Evolutionary conservation across 2,888 invertebrate genomes (phyloP).

Genomic region (Bunonema sp.): DNA sequence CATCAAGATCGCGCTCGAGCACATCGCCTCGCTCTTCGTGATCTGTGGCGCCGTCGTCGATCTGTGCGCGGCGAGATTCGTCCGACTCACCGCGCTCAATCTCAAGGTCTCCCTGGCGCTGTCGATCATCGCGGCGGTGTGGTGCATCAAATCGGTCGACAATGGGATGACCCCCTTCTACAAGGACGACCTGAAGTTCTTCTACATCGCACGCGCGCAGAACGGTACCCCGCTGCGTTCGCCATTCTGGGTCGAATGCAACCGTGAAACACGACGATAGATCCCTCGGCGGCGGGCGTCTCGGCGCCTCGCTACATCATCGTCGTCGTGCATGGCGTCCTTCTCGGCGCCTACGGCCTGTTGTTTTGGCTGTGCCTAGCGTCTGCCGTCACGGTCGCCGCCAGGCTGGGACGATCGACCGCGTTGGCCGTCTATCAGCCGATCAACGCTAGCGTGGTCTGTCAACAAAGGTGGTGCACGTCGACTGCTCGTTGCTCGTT

Average conservation of each 20-base stretch:
- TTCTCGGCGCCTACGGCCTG: constrained; percentile 25
- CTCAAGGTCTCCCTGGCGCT: constrained; percentile 37
- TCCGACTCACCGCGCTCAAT: constrained; percentile 27
- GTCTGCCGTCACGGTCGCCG: constrained; percentile 25
- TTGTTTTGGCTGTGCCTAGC: constrained; percentile 27
- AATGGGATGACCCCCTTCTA: constrained; percentile 37
- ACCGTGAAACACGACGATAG: constrained; percentile 5
- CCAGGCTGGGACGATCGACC: too few species aligned
- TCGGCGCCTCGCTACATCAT: constrained; percentile 31
- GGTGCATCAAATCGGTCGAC: constrained; percentile 40
- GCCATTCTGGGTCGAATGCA: too few species aligned
- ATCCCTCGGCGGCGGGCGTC: too few species aligned
- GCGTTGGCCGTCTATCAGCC: constrained; percentile 17
- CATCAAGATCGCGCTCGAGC: constrained; percentile 40
- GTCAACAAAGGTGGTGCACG: constrained; percentile 10
- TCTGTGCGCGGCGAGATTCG: constrained; percentile 24
- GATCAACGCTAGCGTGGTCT: constrained; percentile 13
- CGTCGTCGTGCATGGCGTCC: constrained; percentile 32
- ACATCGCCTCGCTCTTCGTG: constrained; percentile 31
- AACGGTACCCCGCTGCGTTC: too few species aligned
- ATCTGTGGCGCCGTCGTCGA: constrained; percentile 30
- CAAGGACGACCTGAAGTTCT: constrained; percentile 31
- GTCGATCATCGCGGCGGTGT: constrained; percentile 37
- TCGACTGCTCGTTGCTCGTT: too few species aligned
- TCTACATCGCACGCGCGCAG: constrained; percentile 17